These are phyloP conservation scores for Ormia ochracea DNA, from an alignment of 2,888 invertebrate genomes.

Conservation along the genomic window DNA sequence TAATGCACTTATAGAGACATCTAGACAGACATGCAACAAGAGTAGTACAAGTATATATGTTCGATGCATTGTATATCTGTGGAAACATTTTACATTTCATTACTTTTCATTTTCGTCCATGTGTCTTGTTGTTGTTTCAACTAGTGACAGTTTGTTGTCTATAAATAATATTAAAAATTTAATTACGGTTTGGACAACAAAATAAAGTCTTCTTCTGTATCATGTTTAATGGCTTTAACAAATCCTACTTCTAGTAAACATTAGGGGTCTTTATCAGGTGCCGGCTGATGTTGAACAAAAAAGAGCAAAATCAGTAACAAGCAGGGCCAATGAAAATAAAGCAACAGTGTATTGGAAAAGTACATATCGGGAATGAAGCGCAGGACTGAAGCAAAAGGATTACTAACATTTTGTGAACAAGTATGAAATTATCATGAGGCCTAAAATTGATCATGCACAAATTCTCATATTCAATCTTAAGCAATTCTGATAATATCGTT, in stretches of 20 bases:
- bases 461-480: no score
- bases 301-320: no score
- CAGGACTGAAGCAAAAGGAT: no score
- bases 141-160: constrained; percentile 40
- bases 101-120: constrained; percentile 33
- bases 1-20: constrained; percentile 11
- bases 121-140: background rate
- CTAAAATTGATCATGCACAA: no score
- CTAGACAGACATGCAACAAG: background rate
- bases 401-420: no score
- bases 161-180: constrained; percentile 52
- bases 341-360: no score
- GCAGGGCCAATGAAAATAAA: no score
- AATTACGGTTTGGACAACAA: constrained; percentile 49
- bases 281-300: no score
- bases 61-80: background rate
- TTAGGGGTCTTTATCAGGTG: constrained; percentile 44
- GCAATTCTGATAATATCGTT: no score
- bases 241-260: background rate
- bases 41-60: no score
- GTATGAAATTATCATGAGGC: no score
- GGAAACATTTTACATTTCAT: background rate
- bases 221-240: background rate
- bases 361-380: no score
- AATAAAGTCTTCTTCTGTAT: constrained; percentile 5